Base-by-base conservation (phyloP, 2,113 vertebrate genomes). In the Indicator maculatus region DNA sequence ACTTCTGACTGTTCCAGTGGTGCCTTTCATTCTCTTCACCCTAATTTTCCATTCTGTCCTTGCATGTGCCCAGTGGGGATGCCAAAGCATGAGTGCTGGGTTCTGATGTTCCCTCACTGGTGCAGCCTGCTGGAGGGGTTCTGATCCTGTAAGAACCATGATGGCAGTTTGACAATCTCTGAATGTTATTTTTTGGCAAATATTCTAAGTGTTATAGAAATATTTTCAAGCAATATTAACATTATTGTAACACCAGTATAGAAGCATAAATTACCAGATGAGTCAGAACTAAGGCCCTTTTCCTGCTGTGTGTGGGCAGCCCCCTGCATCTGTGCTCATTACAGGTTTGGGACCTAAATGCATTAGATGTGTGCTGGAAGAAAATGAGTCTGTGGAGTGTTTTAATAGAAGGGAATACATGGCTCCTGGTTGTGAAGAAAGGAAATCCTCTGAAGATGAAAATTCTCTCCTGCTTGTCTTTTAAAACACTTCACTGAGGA, bases 201-300 rank as follows among this genome's bases (percentile, higher is more conserved):
- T 90, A 95, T 77, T 89, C 2, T 83, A 95, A 95, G 95, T 95
- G 96, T 94, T 95, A 95, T 92, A 92, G 90, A 95, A 97, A 96
- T 97, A 97, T 97, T 97, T 96, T 94, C 92, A 93, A 93, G 93
- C 88, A 94, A 94, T 95, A 96, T 95, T 97, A 95, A 81, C 92
- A 92, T 97, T 97, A 95, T 95, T 96, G 76, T 94, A 95, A 45
- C 92, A 93, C 90, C 55, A 97, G 83, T 95, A 96, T 95, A 96
- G 96, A 96, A 95, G 92, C 94, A 95, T 94, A 95, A 95, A 95
- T 96, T 95, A 96, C 93, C 92, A 95, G 86, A 94, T 97, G 96
- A 97, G 92, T 97, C 96, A 97, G 95, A 97, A 86, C 95, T 97
- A 94, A 95, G 92, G 95, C 90, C 95, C 94, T 91, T 95, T 97